Percentiles rank a stretch among this genome's conserved stretches.
Conservation (phyloP, 1,140 invertebrate genomes). For the Grapholita molesta region DNA sequence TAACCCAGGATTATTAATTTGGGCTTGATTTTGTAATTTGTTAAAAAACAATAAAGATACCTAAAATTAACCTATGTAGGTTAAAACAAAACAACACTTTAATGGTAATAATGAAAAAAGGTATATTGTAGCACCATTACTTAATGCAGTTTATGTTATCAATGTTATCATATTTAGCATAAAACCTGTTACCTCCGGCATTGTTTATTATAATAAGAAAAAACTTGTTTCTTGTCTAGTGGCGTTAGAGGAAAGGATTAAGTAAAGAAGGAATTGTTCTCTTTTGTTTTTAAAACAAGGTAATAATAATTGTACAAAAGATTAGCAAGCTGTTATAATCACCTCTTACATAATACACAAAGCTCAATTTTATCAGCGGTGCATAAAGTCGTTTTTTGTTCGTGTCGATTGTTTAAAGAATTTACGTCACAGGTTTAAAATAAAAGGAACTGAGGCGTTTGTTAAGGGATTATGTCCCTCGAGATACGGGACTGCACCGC, state of each 20-base stretch:
- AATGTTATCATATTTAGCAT: neutral
- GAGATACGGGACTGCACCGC: constrained; percentile 37
- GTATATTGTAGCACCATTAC: no score
- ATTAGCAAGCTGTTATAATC: constrained; percentile 10
- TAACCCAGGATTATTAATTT: no score
- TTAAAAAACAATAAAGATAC: no score
- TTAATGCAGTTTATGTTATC: no score
- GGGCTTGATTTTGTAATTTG: no score
- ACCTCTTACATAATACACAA: neutral
- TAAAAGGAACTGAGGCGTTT: constrained; percentile 52
- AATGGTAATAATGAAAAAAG: no score
- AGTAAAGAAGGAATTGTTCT: neutral
- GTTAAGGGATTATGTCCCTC: constrained; percentile 54
- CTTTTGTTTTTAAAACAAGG: neutral
- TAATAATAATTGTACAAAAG: constrained; percentile 14
- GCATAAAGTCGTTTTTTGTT: neutral
- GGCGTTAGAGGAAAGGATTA: neutral
- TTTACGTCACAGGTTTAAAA: constrained; percentile 61
- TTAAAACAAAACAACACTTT: no score
- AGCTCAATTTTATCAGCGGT: neutral
- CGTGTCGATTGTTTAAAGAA: neutral
- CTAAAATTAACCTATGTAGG: no score
- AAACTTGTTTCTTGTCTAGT: neutral
- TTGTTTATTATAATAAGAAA: neutral
- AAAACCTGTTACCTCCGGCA: neutral